phyloP scores from a whole-genome alignment of 1,140 invertebrate species.

The Rhopalosiphum padi region DNA sequence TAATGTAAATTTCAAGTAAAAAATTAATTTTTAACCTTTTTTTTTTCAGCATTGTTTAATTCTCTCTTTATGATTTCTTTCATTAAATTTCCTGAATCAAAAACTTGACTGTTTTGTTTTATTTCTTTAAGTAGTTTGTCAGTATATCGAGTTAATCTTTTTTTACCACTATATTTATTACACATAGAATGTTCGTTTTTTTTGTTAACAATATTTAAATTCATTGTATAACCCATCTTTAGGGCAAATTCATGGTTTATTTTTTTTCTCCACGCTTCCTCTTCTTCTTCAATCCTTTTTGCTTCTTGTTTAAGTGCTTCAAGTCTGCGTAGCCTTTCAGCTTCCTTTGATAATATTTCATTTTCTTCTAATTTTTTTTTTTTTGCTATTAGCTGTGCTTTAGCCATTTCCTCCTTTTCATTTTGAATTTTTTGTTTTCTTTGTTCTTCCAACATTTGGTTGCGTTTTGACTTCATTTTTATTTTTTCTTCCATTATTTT shows the following conservation, averaged over 20 bases:
- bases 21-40: background rate
- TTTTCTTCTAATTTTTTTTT: background rate
- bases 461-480: background rate
- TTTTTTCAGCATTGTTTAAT: background rate
- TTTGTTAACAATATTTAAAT: slow-evolving; percentile 21
- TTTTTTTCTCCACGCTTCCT: slow-evolving; percentile 15
- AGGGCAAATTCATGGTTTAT: background rate
- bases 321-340: background rate
- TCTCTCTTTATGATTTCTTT: slow-evolving; percentile 27
- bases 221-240: background rate
- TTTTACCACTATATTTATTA: background rate
- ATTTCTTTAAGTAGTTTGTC: background rate
- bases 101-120: slow-evolving; percentile 10
- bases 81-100: slow-evolving; percentile 32
- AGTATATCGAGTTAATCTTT: background rate
- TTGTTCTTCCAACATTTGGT: slow-evolving; percentile 30
- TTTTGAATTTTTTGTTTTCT: background rate
- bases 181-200: background rate
- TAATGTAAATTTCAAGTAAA: background rate
- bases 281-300: background rate
- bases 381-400: background rate
- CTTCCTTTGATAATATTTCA: background rate
- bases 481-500: slow-evolving; percentile 18
- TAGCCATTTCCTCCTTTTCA: background rate
- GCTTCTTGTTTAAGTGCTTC: background rate